phyloP scores from a whole-genome alignment of 1,140 invertebrate species.

The Aradophagus sp. region DNA sequence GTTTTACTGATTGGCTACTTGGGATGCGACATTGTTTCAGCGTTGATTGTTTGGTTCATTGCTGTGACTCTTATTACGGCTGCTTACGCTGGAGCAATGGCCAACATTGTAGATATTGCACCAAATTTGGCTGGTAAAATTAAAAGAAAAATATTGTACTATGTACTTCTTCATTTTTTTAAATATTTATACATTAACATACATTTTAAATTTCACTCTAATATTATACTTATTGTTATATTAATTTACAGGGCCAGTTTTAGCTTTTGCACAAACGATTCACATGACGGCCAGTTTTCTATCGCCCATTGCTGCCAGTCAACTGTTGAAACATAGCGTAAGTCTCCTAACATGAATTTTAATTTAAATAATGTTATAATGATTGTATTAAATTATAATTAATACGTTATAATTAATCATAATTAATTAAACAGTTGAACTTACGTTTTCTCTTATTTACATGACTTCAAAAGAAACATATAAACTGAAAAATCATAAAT shows the following conservation, averaged over 20 bases:
- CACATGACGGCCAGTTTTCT: conserved; percentile 85
- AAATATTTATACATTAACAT: too few relatives aligned
- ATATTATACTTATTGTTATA: too few relatives aligned
- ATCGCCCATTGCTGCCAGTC: conserved; percentile 79
- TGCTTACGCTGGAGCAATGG: conserved; percentile 85
- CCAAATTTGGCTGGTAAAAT: conserved; percentile 80
- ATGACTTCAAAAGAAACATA: not conserved
- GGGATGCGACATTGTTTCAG: conserved; percentile 77
- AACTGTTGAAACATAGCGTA: conserved; percentile 76
- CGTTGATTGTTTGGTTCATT: conserved; percentile 80
- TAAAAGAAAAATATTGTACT: too few relatives aligned
- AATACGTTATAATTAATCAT: conserved; percentile 42
- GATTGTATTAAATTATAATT: too few relatives aligned
- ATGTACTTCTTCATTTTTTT: too few relatives aligned
- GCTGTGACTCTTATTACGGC: conserved; percentile 83
- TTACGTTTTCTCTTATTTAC: too few relatives aligned
- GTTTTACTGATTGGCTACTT: conserved; percentile 80
- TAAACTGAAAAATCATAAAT: not conserved
- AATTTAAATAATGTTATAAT: too few relatives aligned
- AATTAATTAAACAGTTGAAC: not conserved
- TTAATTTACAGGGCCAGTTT: conserved; percentile 78
- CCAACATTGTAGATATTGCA: conserved; percentile 83
- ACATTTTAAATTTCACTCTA: too few relatives aligned
- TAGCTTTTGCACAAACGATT: conserved; percentile 85
- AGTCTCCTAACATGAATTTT: conserved; percentile 53